phyloP scores from a whole-genome alignment of 2,888 invertebrate species.

The Notodonta ziczac region DNA sequence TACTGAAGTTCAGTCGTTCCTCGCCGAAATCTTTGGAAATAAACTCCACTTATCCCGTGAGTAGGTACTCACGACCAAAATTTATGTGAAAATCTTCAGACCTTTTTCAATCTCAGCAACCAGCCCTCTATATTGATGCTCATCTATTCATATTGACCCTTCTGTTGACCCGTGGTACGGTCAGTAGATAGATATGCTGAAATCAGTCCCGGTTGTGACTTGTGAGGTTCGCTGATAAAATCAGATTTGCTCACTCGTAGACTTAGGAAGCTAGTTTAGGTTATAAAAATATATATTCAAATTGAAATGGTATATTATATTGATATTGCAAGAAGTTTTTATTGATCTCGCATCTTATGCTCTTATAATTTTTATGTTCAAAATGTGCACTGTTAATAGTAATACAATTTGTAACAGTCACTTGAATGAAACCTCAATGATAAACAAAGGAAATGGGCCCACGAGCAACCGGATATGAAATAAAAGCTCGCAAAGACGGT shows the following conservation, averaged over 20 bases:
- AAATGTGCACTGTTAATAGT: no score
- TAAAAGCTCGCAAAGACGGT: constrained; percentile 1
- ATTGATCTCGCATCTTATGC: no score
- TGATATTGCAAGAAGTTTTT: no score
- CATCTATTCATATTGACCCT: constrained; percentile 68
- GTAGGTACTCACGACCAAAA: constrained; percentile 69
- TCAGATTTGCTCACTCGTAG: constrained; percentile 6
- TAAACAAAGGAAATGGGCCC: constrained; percentile 1
- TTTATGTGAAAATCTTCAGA: constrained; percentile 71
- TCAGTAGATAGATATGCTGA: constrained; percentile 17
- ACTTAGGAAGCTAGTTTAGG: neutral
- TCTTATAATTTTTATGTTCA: no score
- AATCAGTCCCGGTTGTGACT: constrained; percentile 27
- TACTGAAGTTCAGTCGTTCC: constrained; percentile 49
- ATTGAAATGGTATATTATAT: no score
- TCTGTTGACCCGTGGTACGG: constrained; percentile 33
- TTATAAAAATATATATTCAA: no score
- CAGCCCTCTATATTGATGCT: constrained; percentile 58
- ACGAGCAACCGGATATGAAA: neutral
- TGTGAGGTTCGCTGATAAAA: constrained; percentile 28
- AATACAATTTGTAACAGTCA: neutral
- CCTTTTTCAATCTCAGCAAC: constrained; percentile 66
- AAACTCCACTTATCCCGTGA: constrained; percentile 68
- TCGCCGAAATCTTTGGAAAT: constrained; percentile 71
- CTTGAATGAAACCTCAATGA: neutral